A percentile compares a stretch with the other conserved stretches of the same genome.
These are phyloP conservation scores for Thunnus thynnus DNA, from an alignment of 2,113 vertebrate species.

Conservation along the genomic window DNA sequence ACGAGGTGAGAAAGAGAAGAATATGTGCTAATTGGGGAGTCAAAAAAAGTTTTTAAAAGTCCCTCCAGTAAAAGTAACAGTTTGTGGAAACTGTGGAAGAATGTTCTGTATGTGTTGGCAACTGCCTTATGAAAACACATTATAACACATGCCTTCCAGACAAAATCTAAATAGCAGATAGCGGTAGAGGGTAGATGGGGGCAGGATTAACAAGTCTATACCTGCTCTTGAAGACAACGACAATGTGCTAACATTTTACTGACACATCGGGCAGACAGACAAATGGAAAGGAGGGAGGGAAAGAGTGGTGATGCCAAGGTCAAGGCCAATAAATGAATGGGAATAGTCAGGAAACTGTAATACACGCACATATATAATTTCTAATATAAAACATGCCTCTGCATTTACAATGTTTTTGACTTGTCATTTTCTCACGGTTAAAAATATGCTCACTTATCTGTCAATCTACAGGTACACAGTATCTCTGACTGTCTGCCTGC, in stretches of 20 bases:
- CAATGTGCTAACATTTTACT: conserved; percentile 80
- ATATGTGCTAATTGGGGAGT: conserved; percentile 51
- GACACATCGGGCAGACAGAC: conserved; percentile 77
- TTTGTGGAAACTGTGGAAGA: conserved; percentile 54
- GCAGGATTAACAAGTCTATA: conserved; percentile 75
- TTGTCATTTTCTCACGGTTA: conserved; percentile 16
- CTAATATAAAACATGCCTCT: neutral
- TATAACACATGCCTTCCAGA: conserved; percentile 57
- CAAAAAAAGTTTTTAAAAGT: conserved; percentile 63
- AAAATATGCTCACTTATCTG: conserved; percentile 8
- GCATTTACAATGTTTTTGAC: conserved; percentile 11
- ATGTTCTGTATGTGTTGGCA: conserved; percentile 72
- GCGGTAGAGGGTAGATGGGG: conserved; percentile 40
- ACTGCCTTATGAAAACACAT: conserved; percentile 71
- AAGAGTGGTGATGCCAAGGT: conserved; percentile 53
- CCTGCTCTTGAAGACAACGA: conserved; percentile 76
- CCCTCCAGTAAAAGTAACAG: conserved; percentile 80
- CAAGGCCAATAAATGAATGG: conserved; percentile 67
- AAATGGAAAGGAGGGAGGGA: conserved; percentile 40
- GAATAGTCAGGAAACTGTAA: conserved; percentile 32
- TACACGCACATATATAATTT: neutral
- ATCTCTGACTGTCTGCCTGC: conserved; percentile 26
- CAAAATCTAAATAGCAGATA: conserved; percentile 76
- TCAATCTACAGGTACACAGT: conserved; percentile 33
- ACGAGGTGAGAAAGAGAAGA: conserved; percentile 68